phyloP scores from a whole-genome alignment of 2,113 vertebrate species.

The human (Homo sapiens) region GRCh38 chr15:79499501-79500000 shows the following conservation, averaged over 20 bases:
- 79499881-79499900: too few relatives aligned
- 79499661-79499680: neutral
- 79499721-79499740: neutral
- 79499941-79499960: neutral
- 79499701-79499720: neutral
- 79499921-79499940: neutral
- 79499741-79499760: neutral
- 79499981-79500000: too few relatives aligned
- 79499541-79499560: neutral
- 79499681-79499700: too few relatives aligned
- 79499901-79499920: neutral
- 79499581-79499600: neutral
- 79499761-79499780: neutral
- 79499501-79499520: neutral
- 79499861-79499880: neutral
- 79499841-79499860: neutral
- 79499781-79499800: neutral
- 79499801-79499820: neutral
- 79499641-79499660: neutral
- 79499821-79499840: neutral
- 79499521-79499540: neutral
- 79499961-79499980: neutral
- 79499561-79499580: too few relatives aligned
- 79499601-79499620: too few relatives aligned
- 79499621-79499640: neutral